phyloP scores from a whole-genome alignment of 2,113 vertebrate species.

The Osmerus eperlanus region DNA sequence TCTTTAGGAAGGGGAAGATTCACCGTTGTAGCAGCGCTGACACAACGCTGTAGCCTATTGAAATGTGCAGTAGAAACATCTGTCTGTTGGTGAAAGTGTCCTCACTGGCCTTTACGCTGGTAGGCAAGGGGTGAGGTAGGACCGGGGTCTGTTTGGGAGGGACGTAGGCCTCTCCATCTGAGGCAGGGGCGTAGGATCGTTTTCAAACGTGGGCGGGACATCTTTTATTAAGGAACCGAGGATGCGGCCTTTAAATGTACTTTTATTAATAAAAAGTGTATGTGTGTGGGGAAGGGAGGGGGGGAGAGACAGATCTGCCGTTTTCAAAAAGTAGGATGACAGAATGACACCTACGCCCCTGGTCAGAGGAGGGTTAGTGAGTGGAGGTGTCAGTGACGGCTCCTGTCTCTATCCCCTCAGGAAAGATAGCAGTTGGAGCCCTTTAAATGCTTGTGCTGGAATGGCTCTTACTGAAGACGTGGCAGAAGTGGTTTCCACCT shows the following conservation, averaged over 20 bases:
- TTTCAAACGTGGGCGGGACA: too few species aligned
- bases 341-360: neutral
- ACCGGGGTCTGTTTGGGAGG: neutral
- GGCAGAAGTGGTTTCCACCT: slow-evolving; percentile 17
- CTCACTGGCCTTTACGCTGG: slow-evolving; percentile 31
- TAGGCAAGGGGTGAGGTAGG: slow-evolving; percentile 18
- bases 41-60: slow-evolving; percentile 12
- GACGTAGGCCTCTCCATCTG: too few species aligned
- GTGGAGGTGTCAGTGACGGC: slow-evolving; percentile 23
- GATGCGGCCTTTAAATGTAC: too few species aligned
- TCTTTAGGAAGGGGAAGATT: slow-evolving; percentile 13
- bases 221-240: too few species aligned
- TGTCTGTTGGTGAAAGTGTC: slow-evolving; percentile 27
- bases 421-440: slow-evolving; percentile 19
- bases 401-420: slow-evolving; percentile 35
- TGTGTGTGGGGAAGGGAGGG: too few species aligned
- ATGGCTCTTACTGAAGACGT: slow-evolving; percentile 21
- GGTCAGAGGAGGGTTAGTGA: slow-evolving; percentile 23
- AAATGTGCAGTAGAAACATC: slow-evolving; percentile 13
- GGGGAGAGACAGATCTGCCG: too few species aligned
- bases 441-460: slow-evolving; percentile 32
- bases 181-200: too few species aligned
- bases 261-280: too few species aligned
- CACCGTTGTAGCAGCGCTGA: too few species aligned
- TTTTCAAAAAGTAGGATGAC: too few species aligned